Conservation (phyloP, 92 coral and sea anemone genomes). For the Epizoanthus fatuus region DNA sequence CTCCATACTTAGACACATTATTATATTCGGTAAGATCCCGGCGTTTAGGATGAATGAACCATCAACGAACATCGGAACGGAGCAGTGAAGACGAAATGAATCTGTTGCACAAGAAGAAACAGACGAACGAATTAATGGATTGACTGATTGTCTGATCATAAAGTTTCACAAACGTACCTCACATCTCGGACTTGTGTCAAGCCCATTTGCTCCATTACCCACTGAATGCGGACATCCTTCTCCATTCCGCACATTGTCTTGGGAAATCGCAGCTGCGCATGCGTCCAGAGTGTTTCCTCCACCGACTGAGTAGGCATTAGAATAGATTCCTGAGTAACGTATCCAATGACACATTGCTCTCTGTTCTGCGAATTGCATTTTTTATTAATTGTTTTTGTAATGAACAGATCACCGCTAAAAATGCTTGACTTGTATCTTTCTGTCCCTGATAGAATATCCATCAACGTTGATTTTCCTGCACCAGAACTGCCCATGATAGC, state of each 20-base stretch:
- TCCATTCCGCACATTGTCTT: background rate
- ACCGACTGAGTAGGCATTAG: constrained; percentile 34
- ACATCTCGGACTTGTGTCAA: background rate
- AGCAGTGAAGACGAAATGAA: too few species aligned
- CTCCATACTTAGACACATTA: too few species aligned
- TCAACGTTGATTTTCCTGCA: constrained; percentile 28
- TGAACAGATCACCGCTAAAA: constrained; percentile 11
- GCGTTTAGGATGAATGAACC: too few species aligned
- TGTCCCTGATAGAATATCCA: constrained; percentile 39
- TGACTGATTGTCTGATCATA: too few species aligned
- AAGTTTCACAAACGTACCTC: too few species aligned
- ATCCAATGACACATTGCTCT: constrained; percentile 18
- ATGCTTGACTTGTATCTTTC: constrained; percentile 11
- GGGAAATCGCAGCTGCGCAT: constrained; percentile 13
- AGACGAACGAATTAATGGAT: too few species aligned
- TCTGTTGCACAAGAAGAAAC: too few species aligned
- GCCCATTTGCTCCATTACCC: constrained; percentile 34
- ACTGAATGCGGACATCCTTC: constrained; percentile 2
- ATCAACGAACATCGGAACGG: too few species aligned
- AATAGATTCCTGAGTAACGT: constrained; percentile 41
- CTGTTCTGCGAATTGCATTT: background rate
- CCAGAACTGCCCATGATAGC: constrained; percentile 41
- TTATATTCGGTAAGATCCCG: too few species aligned
- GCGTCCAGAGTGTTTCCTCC: constrained; percentile 23
- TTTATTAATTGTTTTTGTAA: constrained; percentile 4